Conservation (phyloP, 2,888 invertebrate species). For the Steromphala cineraria region DNA sequence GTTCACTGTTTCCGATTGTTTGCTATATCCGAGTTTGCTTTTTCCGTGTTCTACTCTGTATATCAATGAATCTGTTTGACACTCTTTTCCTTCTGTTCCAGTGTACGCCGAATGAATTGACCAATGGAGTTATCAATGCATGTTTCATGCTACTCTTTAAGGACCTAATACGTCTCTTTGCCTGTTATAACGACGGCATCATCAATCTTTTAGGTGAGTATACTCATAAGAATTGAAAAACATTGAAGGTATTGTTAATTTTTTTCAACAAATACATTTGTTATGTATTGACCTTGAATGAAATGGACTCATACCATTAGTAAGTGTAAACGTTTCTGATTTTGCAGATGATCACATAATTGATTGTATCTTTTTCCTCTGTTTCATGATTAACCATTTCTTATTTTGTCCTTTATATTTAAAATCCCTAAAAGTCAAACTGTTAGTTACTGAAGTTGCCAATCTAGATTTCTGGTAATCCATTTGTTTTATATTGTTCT, state of each 20-base stretch:
- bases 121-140: slow-evolving; percentile 99
- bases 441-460: background rate
- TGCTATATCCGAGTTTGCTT: no score
- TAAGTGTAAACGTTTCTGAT: background rate
- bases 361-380: no score
- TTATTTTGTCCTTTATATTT: background rate
- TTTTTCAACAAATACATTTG: no score
- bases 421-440: background rate
- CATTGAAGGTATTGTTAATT: background rate
- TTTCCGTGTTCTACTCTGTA: no score
- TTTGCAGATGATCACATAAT: no score
- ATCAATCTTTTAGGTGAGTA: slow-evolving; percentile 91
- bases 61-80: no score
- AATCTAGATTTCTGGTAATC: background rate
- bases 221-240: background rate
- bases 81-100: slow-evolving; percentile 48
- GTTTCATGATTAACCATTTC: background rate
- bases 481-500: background rate
- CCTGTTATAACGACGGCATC: slow-evolving; percentile 99
- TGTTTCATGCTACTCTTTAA: slow-evolving; percentile 99
- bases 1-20: no score
- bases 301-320: background rate
- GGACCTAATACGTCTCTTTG: slow-evolving; percentile 98
- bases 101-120: slow-evolving; percentile 95
- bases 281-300: no score